Percentiles rank a stretch among this genome's conserved stretches.
phyloP scores from a whole-genome alignment of 2,797 vertebrate species.

The Sitta carolinensis region DNA sequence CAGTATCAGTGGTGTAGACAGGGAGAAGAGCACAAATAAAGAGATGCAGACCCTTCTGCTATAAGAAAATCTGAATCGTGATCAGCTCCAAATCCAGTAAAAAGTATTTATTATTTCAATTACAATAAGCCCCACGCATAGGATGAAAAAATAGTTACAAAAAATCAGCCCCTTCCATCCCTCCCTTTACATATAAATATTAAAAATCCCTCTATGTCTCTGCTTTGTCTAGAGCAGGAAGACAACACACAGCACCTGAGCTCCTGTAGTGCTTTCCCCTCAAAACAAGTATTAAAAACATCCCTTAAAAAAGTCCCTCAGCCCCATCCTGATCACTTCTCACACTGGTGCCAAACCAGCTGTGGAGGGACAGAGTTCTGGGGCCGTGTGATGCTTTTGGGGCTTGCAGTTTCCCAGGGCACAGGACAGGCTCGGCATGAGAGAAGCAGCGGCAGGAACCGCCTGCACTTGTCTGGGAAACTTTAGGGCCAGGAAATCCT shows the following conservation, averaged over 20 bases:
- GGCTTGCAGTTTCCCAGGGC: neutral
- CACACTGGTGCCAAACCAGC: neutral
- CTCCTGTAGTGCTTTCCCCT: conserved; percentile 3
- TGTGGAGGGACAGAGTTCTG: neutral
- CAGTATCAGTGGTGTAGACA: fast-evolving
- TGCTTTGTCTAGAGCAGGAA: neutral
- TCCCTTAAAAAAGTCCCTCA: neutral
- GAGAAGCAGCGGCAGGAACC: neutral
- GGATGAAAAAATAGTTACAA: conserved; percentile 63
- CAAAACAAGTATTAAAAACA: neutral
- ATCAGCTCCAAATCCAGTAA: conserved; percentile 2
- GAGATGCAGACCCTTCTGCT: neutral
- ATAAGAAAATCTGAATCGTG: neutral
- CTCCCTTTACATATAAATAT: conserved; percentile 60
- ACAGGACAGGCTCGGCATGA: neutral
- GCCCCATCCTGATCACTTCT: neutral
- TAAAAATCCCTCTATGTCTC: conserved; percentile 23
- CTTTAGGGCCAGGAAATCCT: neutral
- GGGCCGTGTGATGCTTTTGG: neutral
- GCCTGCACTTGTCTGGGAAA: neutral
- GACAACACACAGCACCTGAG: neutral
- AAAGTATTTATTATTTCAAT: conserved; percentile 67
- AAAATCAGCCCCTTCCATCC: neutral
- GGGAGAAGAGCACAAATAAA: neutral
- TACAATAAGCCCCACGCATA: neutral